Conservation (phyloP, 1,140 invertebrate genomes). For the Aphis gossypii region DNA sequence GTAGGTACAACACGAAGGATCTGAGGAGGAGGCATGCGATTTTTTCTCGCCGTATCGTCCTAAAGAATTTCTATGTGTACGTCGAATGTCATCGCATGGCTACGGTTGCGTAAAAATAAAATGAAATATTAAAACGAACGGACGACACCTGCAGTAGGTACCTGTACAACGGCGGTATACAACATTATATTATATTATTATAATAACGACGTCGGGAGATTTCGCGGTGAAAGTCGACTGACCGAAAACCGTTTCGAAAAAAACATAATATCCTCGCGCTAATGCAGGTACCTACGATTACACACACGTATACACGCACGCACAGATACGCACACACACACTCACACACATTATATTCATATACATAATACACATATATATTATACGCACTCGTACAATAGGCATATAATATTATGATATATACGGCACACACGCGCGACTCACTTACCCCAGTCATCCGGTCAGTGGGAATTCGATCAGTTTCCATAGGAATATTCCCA, state of each 20-base stretch:
- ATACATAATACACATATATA: neutral
- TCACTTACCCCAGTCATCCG: neutral
- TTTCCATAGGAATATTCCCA: neutral
- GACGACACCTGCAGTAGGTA: neutral
- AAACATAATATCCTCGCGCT: neutral
- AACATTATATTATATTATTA: neutral
- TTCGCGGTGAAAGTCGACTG: neutral
- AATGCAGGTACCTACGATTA: conserved; percentile 6
- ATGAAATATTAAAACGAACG: neutral
- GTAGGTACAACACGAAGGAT: neutral
- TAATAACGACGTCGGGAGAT: conserved; percentile 1
- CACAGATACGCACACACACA: neutral
- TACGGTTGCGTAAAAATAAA: neutral
- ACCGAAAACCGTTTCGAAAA: conserved; percentile 13
- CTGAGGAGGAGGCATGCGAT: neutral
- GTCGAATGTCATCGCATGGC: neutral
- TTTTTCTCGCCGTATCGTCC: neutral
- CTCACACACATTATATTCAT: no score
- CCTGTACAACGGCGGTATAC: neutral
- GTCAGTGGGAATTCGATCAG: neutral
- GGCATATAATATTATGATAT: neutral
- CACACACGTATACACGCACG: neutral
- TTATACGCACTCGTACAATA: neutral
- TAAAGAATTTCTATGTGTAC: neutral
- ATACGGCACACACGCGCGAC: neutral